Evolutionary conservation across 2,113 vertebrate species (phyloP).

Genomic region (Fregetta grallaria): DNA sequence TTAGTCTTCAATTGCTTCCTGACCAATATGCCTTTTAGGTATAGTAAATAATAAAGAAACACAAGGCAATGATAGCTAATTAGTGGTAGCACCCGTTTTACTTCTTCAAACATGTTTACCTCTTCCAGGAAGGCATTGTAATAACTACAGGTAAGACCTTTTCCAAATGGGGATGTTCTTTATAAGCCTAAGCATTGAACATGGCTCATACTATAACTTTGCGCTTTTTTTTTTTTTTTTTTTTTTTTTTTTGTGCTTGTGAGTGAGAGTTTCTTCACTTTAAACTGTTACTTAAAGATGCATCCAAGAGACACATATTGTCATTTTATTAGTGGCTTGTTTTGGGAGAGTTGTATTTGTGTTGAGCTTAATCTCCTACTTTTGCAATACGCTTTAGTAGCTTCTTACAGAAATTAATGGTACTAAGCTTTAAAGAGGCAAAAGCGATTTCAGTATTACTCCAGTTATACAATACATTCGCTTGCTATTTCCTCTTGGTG

Average conservation of each 20-base stretch:
- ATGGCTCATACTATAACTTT: neutral
- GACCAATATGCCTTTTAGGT: neutral
- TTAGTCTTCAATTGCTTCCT: neutral
- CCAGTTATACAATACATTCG: neutral
- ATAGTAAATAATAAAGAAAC: neutral
- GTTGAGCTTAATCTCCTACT: neutral
- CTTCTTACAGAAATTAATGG: neutral
- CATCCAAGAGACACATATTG: neutral
- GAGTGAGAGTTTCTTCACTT: neutral
- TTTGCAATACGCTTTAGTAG: neutral
- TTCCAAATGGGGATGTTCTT: neutral
- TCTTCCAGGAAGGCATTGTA: neutral
- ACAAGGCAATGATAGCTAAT: neutral
- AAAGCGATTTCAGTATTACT: neutral
- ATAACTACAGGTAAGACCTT: neutral
- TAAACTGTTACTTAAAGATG: neutral
- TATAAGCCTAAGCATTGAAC: neutral
- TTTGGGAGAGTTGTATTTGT: neutral
- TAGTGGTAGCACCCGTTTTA: neutral
- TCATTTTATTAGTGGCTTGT: neutral
- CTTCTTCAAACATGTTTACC: neutral
- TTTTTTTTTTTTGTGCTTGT: neutral
- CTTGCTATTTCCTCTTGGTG: neutral
- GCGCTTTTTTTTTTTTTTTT: too few species aligned
- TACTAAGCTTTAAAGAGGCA: neutral